These are phyloP conservation scores for Pardosa pseudoannulata DNA, from an alignment of 2,888 invertebrate species.

Conservation along the genomic window DNA sequence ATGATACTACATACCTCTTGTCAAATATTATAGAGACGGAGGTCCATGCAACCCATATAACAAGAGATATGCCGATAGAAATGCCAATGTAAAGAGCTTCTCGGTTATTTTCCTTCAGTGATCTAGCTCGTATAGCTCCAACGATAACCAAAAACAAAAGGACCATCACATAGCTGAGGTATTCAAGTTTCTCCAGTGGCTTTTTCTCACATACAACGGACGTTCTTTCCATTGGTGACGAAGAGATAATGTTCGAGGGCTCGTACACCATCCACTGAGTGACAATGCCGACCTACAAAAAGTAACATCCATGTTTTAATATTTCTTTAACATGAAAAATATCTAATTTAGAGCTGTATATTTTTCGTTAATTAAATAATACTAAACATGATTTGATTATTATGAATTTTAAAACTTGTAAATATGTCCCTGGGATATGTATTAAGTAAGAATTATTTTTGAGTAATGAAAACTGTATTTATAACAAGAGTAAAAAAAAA, in stretches of 20 bases:
- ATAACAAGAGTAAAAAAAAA: too few relatives aligned
- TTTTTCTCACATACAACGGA: constrained; percentile 79
- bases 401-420: too few relatives aligned
- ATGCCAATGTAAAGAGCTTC: constrained; percentile 95
- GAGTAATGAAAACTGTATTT: too few relatives aligned
- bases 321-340: too few relatives aligned
- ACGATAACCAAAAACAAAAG: constrained; percentile 87
- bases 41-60: constrained; percentile 90
- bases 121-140: constrained; percentile 87
- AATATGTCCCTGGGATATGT: too few relatives aligned
- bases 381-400: too few relatives aligned
- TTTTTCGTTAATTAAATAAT: too few relatives aligned
- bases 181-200: constrained; percentile 82
- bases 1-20: constrained; percentile 50
- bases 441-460: too few relatives aligned
- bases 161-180: constrained; percentile 89
- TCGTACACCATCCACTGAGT: constrained; percentile 78
- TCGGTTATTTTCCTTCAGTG: constrained; percentile 93
- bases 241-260: constrained; percentile 80
- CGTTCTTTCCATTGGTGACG: constrained; percentile 78
- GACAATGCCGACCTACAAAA: constrained; percentile 79
- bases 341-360: too few relatives aligned
- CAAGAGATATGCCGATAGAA: constrained; percentile 89
- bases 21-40: constrained; percentile 54
- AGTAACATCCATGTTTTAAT: too few relatives aligned